A percentile compares a stretch with the other conserved stretches of the same genome.
These are phyloP conservation scores for Oeneis ivallda DNA, from an alignment of 2,888 invertebrate genomes.

Conservation along the genomic window DNA sequence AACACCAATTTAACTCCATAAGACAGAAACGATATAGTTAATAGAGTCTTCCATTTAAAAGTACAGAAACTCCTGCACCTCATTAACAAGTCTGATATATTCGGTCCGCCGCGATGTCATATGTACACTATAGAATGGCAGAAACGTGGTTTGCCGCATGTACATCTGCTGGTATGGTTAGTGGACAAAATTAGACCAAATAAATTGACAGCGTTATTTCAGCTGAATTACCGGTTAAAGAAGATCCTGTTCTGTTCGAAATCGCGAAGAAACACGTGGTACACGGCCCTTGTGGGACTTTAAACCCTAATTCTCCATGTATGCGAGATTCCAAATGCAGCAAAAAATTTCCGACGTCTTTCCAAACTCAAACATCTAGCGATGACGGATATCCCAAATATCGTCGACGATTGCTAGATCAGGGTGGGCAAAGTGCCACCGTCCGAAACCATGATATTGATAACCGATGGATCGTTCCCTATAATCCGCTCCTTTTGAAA, in stretches of 20 bases:
- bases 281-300: conserved; percentile 40
- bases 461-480: conserved; percentile 42
- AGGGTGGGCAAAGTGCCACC: conserved; percentile 34
- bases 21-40: conserved; percentile 39
- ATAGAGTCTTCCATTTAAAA: conserved; percentile 40
- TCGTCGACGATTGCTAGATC: conserved; percentile 40
- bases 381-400: conserved; percentile 44
- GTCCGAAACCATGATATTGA: conserved; percentile 37
- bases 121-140: conserved; percentile 41
- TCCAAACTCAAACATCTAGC: conserved; percentile 39
- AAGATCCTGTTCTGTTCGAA: conserved; percentile 39
- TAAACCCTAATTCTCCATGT: conserved; percentile 39
- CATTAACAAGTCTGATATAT: conserved; percentile 37
- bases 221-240: conserved; percentile 41
- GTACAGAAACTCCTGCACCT: conserved; percentile 35
- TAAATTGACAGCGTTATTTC: conserved; percentile 40
- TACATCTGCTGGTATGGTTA: conserved; percentile 40
- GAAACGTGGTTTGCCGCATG: conserved; percentile 41
- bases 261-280: conserved; percentile 40
- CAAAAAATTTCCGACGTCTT: conserved; percentile 40
- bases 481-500: conserved; percentile 38
- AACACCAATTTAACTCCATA: conserved; percentile 35
- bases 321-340: conserved; percentile 40
- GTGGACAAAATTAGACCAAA: conserved; percentile 40
- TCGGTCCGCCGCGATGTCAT: conserved; percentile 34